Conservation (phyloP, 1,140 invertebrate species). For the Triops longicaudatus region DNA sequence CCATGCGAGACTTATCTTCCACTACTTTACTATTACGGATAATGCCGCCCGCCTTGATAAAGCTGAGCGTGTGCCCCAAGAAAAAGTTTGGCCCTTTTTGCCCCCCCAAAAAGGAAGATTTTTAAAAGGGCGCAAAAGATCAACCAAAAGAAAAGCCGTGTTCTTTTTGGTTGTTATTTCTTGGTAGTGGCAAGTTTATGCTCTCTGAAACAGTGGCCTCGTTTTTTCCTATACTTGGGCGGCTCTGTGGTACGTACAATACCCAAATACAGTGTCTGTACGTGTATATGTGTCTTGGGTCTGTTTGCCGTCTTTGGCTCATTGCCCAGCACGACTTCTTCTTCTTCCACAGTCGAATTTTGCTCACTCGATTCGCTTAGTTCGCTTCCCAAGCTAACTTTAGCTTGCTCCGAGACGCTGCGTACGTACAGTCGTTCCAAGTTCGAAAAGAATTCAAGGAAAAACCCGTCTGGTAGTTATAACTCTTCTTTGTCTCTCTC, state of each 20-base stretch:
- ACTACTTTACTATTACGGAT: not conserved
- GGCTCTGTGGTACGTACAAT: not conserved
- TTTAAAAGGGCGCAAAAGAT: too few relatives aligned
- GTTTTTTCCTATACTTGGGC: not conserved
- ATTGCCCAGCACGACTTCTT: conserved; percentile 14
- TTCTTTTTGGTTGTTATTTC: too few relatives aligned
- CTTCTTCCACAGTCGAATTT: conserved; percentile 19
- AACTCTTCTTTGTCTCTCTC: not conserved
- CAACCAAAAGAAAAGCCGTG: too few relatives aligned
- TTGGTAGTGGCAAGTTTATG: not conserved
- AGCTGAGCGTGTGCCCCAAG: not conserved
- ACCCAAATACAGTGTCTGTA: not conserved
- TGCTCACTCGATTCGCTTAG: conserved; percentile 18
- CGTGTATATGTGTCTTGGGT: conserved; percentile 17
- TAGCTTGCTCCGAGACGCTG: conserved; percentile 8
- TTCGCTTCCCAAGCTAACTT: conserved; percentile 23
- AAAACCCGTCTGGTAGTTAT: conserved; percentile 15
- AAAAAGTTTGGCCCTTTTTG: not conserved
- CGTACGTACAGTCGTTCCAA: not conserved
- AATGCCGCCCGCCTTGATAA: not conserved
- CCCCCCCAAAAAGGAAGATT: too few relatives aligned
- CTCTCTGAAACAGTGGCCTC: not conserved
- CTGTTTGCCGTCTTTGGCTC: not conserved
- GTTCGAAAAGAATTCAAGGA: conserved; percentile 7
- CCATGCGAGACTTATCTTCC: not conserved